These are phyloP conservation scores for Papilio aristodemus DNA, from an alignment of 1,140 invertebrate species.

Conservation along the genomic window DNA sequence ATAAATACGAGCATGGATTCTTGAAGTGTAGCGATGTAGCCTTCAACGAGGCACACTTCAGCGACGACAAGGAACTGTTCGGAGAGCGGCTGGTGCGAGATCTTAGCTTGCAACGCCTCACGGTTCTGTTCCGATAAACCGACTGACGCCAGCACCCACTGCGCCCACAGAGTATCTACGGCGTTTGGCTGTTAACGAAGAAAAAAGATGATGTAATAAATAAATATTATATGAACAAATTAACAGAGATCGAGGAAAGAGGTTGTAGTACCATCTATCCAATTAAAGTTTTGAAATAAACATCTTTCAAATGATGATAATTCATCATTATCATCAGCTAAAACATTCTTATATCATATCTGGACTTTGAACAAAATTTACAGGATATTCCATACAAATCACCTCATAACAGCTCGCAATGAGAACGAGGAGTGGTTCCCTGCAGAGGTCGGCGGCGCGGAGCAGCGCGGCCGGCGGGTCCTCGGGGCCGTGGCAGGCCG, in stretches of 20 bases:
- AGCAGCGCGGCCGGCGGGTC: constrained; percentile 84
- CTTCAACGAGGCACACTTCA: constrained; percentile 74
- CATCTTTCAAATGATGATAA: too few species aligned
- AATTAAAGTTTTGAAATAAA: too few species aligned
- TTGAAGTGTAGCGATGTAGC: constrained; percentile 80
- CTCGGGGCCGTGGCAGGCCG: constrained; percentile 84
- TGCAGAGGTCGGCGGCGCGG: constrained; percentile 79
- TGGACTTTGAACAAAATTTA: too few species aligned
- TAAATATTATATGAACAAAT: background rate
- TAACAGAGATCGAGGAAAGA: background rate
- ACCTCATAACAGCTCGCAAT: constrained; percentile 86
- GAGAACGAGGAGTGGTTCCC: constrained; percentile 82
- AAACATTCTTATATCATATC: too few species aligned
- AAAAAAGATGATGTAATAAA: constrained; percentile 11
- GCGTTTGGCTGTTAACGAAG: constrained; percentile 83
- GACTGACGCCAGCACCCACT: constrained; percentile 81
- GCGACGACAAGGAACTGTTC: constrained; percentile 78
- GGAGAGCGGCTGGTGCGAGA: constrained; percentile 54
- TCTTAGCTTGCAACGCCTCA: constrained; percentile 52
- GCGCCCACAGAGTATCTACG: constrained; percentile 82
- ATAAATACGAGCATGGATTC: constrained; percentile 84
- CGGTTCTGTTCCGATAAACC: constrained; percentile 62
- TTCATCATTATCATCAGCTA: too few species aligned
- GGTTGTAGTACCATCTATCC: background rate
- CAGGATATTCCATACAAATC: constrained; percentile 23